These are phyloP conservation scores for Muscicapa adusta DNA, from an alignment of 2,113 vertebrate genomes.

Conservation along the genomic window DNA sequence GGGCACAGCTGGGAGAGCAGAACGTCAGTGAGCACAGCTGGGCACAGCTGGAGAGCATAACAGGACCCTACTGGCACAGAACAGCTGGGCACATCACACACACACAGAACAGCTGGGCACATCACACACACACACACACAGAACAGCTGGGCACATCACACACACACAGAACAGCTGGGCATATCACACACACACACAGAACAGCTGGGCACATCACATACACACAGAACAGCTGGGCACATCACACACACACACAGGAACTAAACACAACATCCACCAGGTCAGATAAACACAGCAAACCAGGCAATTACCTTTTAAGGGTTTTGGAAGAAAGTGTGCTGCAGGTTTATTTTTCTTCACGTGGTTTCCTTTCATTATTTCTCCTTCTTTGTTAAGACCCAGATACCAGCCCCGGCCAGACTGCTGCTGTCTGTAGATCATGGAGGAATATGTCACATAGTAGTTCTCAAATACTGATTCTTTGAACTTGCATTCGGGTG, in stretches of 20 bases:
- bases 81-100: too few relatives aligned
- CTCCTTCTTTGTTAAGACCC: slow-evolving; percentile 99
- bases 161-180: too few relatives aligned
- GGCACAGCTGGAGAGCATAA: background rate
- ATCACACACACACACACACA: too few relatives aligned
- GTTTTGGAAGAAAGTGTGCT: slow-evolving; percentile 98
- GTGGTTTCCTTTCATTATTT: slow-evolving; percentile 99
- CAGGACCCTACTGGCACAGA: too few relatives aligned
- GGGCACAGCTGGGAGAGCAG: too few relatives aligned
- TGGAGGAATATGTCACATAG: slow-evolving; percentile 98
- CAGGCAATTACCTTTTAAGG: slow-evolving; percentile 88
- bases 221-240: background rate
- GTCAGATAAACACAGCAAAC: background rate
- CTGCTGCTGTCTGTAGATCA: slow-evolving; percentile 98
- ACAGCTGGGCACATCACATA: background rate
- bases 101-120: too few relatives aligned
- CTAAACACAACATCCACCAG: background rate
- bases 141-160: too few relatives aligned
- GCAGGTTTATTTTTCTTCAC: slow-evolving; percentile 99
- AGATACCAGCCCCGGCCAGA: slow-evolving; percentile 98
- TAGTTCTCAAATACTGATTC: slow-evolving; percentile 99
- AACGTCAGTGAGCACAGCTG: too few relatives aligned
- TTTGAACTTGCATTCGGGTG: slow-evolving; percentile 98
- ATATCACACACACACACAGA: background rate
- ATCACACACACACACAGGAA: background rate